phyloP scores from a whole-genome alignment of 92 coral and sea anemone species.

The Montipora capitata region DNA sequence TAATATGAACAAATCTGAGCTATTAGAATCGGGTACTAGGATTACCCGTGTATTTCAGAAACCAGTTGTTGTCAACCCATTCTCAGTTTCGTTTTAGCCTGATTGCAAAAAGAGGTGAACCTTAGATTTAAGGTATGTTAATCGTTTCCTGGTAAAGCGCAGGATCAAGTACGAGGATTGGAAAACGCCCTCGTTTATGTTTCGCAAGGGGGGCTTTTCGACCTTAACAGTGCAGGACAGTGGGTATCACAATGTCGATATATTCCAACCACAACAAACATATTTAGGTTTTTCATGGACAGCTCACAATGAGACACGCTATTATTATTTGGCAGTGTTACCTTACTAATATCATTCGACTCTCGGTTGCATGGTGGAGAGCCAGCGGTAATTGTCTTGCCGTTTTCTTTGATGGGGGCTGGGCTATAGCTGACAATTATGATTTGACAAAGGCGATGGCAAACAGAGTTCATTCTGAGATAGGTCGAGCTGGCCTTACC shows the following conservation, averaged over 20 bases:
- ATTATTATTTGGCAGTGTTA: background rate
- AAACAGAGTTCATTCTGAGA: too few relatives aligned
- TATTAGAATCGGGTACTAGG: too few relatives aligned
- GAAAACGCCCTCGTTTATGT: background rate
- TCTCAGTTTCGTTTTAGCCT: background rate
- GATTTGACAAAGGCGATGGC: too few relatives aligned
- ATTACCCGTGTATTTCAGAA: too few relatives aligned
- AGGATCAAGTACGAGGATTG: background rate
- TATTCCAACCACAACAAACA: conserved; percentile 8
- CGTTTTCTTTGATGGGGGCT: background rate
- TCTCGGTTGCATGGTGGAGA: background rate
- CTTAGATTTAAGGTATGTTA: too few relatives aligned
- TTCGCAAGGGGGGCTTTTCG: background rate
- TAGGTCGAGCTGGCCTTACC: too few relatives aligned
- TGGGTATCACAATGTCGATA: too few relatives aligned
- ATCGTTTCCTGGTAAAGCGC: too few relatives aligned
- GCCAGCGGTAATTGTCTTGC: conserved; percentile 7
- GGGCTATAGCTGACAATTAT: too few relatives aligned
- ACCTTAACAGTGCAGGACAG: too few relatives aligned
- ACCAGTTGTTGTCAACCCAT: background rate
- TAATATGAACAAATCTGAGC: too few relatives aligned
- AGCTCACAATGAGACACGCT: background rate
- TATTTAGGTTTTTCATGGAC: conserved; percentile 15
- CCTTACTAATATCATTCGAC: background rate
- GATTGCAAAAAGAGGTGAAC: too few relatives aligned